phyloP scores from a whole-genome alignment of 2,797 vertebrate genomes.

The Myotis myotis region DNA sequence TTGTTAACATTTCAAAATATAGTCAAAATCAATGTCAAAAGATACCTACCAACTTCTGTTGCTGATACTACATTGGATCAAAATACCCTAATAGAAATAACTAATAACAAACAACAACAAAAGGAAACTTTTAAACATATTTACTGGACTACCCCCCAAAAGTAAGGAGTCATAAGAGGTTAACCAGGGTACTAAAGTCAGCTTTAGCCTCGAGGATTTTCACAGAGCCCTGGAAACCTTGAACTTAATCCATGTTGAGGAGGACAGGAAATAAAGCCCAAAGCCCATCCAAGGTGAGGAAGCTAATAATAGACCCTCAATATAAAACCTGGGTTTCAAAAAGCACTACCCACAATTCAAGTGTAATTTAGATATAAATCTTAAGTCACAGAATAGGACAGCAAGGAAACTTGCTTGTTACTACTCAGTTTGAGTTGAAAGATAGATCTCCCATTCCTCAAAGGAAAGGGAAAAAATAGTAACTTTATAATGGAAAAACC shows the following conservation, averaged over 20 bases:
- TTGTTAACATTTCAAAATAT: slow-evolving; percentile 17
- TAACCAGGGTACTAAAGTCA: not conserved
- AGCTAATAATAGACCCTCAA: not conserved
- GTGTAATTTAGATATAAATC: not conserved
- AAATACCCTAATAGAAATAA: not conserved
- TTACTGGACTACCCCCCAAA: not conserved
- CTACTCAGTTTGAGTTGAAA: not conserved
- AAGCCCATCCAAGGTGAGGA: not conserved
- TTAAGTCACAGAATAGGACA: not conserved
- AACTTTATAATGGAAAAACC: not conserved
- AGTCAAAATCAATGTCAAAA: slow-evolving; percentile 30
- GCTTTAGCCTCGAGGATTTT: not conserved
- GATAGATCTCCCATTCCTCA: not conserved
- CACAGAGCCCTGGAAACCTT: not conserved
- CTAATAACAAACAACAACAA: not conserved
- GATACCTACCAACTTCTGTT: not conserved
- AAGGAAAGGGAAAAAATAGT: not conserved
- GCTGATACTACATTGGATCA: not conserved
- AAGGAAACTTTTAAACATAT: slow-evolving; percentile 11
- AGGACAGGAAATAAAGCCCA: not conserved
- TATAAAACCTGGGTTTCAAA: not conserved
- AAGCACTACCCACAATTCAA: not conserved
- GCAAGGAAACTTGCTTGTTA: not conserved
- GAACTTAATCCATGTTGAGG: slow-evolving; percentile 10
- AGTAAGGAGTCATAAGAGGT: not conserved